Percentiles rank a stretch among this genome's conserved stretches.
phyloP scores from a whole-genome alignment of 2,888 invertebrate species.

The Bursaphelenchus okinawaensis region DNA sequence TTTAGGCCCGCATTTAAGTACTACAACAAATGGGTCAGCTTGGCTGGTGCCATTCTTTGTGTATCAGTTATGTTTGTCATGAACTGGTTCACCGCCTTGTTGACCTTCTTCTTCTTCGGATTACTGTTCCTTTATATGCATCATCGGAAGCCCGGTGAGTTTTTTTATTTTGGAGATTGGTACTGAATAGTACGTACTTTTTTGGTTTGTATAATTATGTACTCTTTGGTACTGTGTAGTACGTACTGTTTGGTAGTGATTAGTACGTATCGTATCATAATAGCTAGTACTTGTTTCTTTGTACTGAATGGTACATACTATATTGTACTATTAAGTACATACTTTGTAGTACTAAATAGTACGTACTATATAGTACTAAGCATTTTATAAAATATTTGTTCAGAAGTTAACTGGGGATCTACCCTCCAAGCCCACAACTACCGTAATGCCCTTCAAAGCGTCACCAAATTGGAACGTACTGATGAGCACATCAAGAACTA shows the following conservation, averaged over 20 bases:
- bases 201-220: background rate
- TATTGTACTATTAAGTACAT: background rate
- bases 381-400: conserved; percentile 14
- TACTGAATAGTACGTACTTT: background rate
- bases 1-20: conserved; percentile 62
- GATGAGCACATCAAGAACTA: conserved; percentile 95
- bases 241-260: too few relatives aligned
- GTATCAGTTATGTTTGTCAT: conserved; percentile 62
- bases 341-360: background rate
- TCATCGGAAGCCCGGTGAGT: conserved; percentile 78
- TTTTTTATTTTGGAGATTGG: background rate
- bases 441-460: conserved; percentile 78
- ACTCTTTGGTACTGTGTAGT: too few relatives aligned
- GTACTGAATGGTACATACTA: background rate
- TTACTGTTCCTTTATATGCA: conserved; percentile 80
- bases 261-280: too few relatives aligned
- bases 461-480: conserved; percentile 77
- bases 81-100: conserved; percentile 62
- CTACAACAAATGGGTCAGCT: conserved; percentile 70
- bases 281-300: too few relatives aligned
- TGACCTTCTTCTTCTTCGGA: conserved; percentile 60
- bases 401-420: conserved; percentile 89
- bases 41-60: conserved; percentile 69
- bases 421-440: conserved; percentile 88
- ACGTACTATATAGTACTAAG: background rate